Evolutionary conservation across 2,888 invertebrate species (phyloP).

Genomic region (Phasia obesa): DNA sequence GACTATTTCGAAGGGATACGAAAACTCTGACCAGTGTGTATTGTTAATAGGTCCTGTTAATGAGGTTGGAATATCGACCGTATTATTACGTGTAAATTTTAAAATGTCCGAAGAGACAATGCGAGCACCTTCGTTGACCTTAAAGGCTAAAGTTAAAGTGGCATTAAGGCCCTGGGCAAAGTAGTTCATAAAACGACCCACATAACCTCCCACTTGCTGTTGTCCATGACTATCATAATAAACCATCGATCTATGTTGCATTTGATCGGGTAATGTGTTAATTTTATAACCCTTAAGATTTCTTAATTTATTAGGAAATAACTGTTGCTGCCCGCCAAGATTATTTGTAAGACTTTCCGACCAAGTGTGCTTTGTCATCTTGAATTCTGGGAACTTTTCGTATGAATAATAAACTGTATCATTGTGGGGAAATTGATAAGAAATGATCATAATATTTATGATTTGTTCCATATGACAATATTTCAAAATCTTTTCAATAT

Average conservation of each 20-base stretch:
- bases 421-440: conserved; percentile 8
- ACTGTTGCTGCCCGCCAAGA: too few relatives aligned
- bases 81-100: neutral
- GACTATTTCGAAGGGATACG: too few relatives aligned
- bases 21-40: too few relatives aligned
- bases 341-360: neutral
- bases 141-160: too few relatives aligned
- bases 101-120: neutral
- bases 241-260: too few relatives aligned
- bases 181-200: too few relatives aligned
- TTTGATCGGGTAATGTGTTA: too few relatives aligned
- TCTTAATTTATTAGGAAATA: too few relatives aligned
- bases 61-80: conserved; percentile 52
- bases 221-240: too few relatives aligned
- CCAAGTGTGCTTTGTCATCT: neutral
- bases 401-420: conserved; percentile 22
- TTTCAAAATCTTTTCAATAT: conserved; percentile 18
- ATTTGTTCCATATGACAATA: conserved; percentile 27
- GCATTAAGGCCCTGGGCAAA: too few relatives aligned
- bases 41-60: too few relatives aligned
- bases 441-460: conserved; percentile 49
- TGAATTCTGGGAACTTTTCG: conserved; percentile 27
- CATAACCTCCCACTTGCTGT: too few relatives aligned
- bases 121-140: neutral
- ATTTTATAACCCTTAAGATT: conserved; percentile 41